phyloP scores from a whole-genome alignment of 2,113 vertebrate genomes.

The Tympanuchus pallidicinctus region DNA sequence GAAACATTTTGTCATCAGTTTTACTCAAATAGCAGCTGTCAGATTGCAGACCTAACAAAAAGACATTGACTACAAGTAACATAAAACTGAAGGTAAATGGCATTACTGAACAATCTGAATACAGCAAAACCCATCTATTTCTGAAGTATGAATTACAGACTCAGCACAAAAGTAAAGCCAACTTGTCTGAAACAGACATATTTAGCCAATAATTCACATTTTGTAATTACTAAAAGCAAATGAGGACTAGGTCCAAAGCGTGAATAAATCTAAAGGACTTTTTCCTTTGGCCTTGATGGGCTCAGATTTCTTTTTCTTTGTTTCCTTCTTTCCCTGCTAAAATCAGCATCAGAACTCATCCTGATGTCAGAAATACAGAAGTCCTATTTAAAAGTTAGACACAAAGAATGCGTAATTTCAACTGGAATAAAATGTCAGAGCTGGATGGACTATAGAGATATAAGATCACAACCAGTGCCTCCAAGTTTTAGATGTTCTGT shows the following conservation, averaged over 20 bases:
- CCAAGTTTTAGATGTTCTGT: neutral
- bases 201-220: neutral
- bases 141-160: neutral
- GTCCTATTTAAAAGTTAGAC: neutral
- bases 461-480: neutral
- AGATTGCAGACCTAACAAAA: neutral
- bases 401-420: neutral
- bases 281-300: neutral
- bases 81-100: neutral
- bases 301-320: rapidly evolving
- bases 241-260: neutral
- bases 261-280: neutral
- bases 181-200: neutral
- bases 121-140: neutral
- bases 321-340: neutral
- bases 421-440: neutral
- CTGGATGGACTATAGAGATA: neutral
- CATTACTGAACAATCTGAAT: neutral
- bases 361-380: neutral
- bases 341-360: neutral
- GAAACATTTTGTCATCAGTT: neutral
- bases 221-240: neutral
- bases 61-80: neutral
- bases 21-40: neutral
- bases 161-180: neutral